Evolutionary conservation across 2,888 invertebrate genomes (phyloP).

Genomic region (Plemyria rubiginata): DNA sequence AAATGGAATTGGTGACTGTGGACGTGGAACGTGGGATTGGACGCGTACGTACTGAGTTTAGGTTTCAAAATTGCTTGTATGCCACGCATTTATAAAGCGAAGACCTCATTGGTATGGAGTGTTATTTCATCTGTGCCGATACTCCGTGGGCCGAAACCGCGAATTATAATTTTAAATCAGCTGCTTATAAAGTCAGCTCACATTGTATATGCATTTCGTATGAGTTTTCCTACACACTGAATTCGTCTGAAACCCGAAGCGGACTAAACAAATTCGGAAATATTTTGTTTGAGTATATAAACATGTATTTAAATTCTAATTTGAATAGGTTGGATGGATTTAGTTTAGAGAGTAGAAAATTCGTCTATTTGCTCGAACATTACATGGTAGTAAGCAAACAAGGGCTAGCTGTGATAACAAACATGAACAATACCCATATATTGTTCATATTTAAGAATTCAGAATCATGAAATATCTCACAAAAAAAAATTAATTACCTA

Average conservation of each 20-base stretch:
- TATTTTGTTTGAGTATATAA: constrained; percentile 24
- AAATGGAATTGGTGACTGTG: no score
- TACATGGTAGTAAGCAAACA: neutral
- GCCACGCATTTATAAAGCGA: neutral
- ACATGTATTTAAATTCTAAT: constrained; percentile 26
- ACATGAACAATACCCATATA: no score
- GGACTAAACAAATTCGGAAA: constrained; percentile 40
- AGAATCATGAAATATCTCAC: no score
- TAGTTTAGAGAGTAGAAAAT: constrained; percentile 8
- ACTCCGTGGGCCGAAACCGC: constrained; percentile 44
- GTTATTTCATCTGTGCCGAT: constrained; percentile 44
- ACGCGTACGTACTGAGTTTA: neutral
- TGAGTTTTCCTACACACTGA: constrained; percentile 55
- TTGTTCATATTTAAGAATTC: no score
- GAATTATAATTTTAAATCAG: constrained; percentile 72
- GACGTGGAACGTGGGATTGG: no score
- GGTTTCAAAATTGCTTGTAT: constrained; percentile 5
- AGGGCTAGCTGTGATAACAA: neutral
- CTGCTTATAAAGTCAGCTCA: constrained; percentile 58
- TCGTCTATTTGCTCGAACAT: neutral
- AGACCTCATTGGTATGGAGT: neutral
- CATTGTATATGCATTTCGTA: constrained; percentile 59
- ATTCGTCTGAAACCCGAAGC: constrained; percentile 44
- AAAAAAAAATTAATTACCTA: no score
- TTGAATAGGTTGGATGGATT: constrained; percentile 16